Conservation (phyloP, 2,888 invertebrate species). For the Nephrotoma appendiculata region DNA sequence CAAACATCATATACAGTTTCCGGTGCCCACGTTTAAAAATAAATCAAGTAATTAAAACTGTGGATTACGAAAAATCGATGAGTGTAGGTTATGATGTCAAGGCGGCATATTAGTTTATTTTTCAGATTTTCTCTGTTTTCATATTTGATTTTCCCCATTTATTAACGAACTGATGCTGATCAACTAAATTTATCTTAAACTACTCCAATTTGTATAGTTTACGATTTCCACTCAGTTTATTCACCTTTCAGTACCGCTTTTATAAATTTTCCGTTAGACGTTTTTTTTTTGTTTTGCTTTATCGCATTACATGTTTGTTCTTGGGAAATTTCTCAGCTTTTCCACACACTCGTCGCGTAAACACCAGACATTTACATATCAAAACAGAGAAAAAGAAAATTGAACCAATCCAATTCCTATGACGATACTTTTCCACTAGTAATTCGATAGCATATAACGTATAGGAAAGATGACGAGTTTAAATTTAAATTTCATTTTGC, state of each 20-base stretch:
- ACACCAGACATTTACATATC: neutral
- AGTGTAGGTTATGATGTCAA: neutral
- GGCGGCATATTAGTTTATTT: neutral
- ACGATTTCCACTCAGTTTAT: neutral
- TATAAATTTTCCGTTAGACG: neutral
- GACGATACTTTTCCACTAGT: no score
- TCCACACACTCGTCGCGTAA: neutral
- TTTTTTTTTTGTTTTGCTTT: neutral
- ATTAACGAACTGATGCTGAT: neutral
- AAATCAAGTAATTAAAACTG: neutral
- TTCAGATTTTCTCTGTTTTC: neutral
- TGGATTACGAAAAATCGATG: neutral
- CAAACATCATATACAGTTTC: neutral
- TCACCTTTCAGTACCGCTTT: neutral
- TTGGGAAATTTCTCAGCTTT: neutral
- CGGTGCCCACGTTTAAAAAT: neutral
- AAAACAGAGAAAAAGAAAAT: neutral
- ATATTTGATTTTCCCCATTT: neutral
- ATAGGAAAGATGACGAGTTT: no score
- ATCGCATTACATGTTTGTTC: neutral
- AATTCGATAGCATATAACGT: no score
- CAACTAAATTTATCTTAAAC: neutral
- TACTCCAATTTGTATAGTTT: neutral
- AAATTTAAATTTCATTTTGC: no score
- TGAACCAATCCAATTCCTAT: no score